Evolutionary conservation across 1,140 invertebrate species (phyloP), one percentile per base, ranked within the genome.

Genomic region (Tetragnatha versicolor): DNA sequence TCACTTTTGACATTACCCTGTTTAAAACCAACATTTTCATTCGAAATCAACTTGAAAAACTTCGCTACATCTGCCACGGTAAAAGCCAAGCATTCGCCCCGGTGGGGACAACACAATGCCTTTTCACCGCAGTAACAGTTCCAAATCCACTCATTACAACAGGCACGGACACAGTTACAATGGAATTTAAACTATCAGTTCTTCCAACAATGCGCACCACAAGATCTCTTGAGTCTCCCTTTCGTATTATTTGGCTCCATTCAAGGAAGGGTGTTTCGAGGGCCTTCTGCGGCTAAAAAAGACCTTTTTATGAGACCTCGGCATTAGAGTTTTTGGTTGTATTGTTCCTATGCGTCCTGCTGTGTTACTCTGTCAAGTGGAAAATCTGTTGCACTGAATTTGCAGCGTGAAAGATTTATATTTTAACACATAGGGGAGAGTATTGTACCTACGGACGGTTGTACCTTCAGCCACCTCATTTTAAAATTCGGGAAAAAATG

Each of bases 361-460:
- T 29, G 65, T 49, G 65, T 12, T 29, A 33, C 27, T 42, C 29
- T 22, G 20, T 68, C 17, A 51, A 68, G 65, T 47, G 47, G 65
- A 68, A 68, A 68, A 68, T 68, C 65, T 68, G 65, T 68, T 45
- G 65, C 27, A 27, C 51, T 45, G n/a, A n/a, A n/a, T n/a, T n/a
- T n/a, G n/a, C n/a, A n/a, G n/a, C n/a, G n/a, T n/a, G n/a, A n/a
- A n/a, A n/a, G n/a, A n/a, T n/a, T n/a, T n/a, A n/a, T n/a, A n/a
- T n/a, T n/a, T n/a, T n/a, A n/a, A n/a, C n/a, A n/a, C n/a, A n/a
- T n/a, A n/a, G n/a, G n/a, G n/a, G n/a, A n/a, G n/a, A n/a, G n/a
- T n/a, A n/a, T n/a, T n/a, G n/a, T n/a, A n/a, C n/a, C n/a, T n/a
- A n/a, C n/a, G n/a, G n/a, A n/a, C n/a, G n/a, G n/a, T n/a, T n/a